phyloP scores from a whole-genome alignment of 1,140 invertebrate species.

The Dreissena rostriformis region DNA sequence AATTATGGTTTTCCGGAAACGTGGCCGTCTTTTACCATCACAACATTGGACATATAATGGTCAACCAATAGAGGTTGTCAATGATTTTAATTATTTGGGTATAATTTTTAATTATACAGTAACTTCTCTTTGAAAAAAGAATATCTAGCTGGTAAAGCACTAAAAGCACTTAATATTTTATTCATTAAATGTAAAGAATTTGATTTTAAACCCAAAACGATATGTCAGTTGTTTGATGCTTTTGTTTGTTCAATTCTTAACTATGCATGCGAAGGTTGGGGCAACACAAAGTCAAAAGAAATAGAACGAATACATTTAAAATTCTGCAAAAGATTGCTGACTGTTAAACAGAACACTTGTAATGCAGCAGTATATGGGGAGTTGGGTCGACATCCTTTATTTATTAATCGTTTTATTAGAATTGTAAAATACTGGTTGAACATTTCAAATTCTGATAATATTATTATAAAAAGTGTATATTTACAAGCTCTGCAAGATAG shows the following conservation, averaged over 20 bases:
- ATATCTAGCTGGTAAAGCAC: too few relatives aligned
- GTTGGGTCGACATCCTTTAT: conserved; percentile 17
- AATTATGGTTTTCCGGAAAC: too few relatives aligned
- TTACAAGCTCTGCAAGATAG: neutral
- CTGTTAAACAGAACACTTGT: conserved; percentile 15
- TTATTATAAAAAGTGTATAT: conserved; percentile 6
- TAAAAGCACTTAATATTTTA: too few relatives aligned
- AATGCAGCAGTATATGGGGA: conserved; percentile 24
- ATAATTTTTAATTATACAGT: too few relatives aligned
- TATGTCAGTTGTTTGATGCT: conserved; percentile 14
- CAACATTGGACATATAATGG: too few relatives aligned
- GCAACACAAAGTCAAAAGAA: conserved; percentile 27
- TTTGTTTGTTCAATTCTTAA: conserved; percentile 27
- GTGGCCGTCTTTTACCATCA: too few relatives aligned
- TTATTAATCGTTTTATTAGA: conserved; percentile 5
- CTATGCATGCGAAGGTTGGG: conserved; percentile 8
- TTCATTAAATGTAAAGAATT: neutral
- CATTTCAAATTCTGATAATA: neutral
- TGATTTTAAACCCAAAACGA: neutral
- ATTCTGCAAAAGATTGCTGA: conserved; percentile 29
- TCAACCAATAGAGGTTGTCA: too few relatives aligned
- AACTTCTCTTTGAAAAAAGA: too few relatives aligned
- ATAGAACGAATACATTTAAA: conserved; percentile 18
- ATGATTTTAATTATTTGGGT: too few relatives aligned
- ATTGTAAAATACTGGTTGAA: conserved; percentile 14